phyloP scores from a whole-genome alignment of 1,140 invertebrate species.

The Pachyrhynchus sulphureomaculatus region DNA sequence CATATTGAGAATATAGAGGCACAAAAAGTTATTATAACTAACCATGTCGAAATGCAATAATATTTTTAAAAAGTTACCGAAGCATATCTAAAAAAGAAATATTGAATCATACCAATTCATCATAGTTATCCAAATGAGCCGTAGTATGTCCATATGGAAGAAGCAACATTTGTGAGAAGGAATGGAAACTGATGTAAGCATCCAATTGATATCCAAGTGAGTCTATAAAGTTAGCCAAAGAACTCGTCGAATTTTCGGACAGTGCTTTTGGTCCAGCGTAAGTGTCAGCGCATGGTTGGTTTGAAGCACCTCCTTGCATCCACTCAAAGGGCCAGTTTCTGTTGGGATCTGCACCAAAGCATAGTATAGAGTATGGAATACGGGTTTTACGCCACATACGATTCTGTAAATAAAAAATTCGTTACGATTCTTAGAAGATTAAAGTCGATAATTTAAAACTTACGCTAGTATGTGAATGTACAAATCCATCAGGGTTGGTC shows the following conservation, averaged over 20 bases:
- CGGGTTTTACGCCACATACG: conserved; percentile 77
- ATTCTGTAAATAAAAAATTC: conserved; percentile 51
- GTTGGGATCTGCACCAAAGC: conserved; percentile 71
- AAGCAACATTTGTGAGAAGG: conserved; percentile 71
- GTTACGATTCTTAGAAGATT: too few relatives aligned
- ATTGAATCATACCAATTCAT: conserved; percentile 59
- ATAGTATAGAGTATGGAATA: conserved; percentile 54
- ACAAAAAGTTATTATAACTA: too few relatives aligned
- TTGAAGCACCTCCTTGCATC: conserved; percentile 65
- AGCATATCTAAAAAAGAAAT: too few relatives aligned
- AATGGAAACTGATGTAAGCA: conserved; percentile 75
- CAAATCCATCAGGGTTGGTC: conserved; percentile 79
- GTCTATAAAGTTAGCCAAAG: conserved; percentile 57
- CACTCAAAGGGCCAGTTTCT: conserved; percentile 74
- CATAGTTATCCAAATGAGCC: conserved; percentile 61
- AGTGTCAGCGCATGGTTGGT: conserved; percentile 67
- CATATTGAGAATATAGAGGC: too few relatives aligned
- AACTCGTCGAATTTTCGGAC: conserved; percentile 72
- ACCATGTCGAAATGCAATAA: too few relatives aligned
- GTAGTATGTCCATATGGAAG: conserved; percentile 69
- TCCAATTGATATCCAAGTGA: conserved; percentile 57
- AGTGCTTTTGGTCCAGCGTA: conserved; percentile 69
- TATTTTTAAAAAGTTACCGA: too few relatives aligned
- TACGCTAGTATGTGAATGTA: conserved; percentile 65
- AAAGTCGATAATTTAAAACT: conserved; percentile 34